Percentiles rank a stretch among this genome's conserved stretches.
phyloP scores from a whole-genome alignment of 2,888 invertebrate genomes.

The Leucozona laternaria region DNA sequence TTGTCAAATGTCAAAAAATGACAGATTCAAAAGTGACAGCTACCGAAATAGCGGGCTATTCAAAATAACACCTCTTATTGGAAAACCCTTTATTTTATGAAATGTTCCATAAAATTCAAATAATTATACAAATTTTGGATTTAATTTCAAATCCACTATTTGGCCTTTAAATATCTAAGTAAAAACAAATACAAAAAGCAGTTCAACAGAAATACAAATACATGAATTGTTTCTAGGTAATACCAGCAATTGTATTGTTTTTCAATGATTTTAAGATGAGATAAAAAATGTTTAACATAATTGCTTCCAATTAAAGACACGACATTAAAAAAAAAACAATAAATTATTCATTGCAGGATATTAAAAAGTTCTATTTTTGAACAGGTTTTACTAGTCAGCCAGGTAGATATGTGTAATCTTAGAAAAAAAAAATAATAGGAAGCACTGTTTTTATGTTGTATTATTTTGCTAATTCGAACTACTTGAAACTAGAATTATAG shows the following conservation, averaged over 20 bases:
- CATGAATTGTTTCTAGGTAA: background rate
- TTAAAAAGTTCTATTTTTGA: background rate
- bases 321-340: background rate
- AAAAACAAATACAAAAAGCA: background rate
- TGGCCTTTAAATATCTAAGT: background rate
- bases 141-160: too few relatives aligned
- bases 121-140: too few relatives aligned
- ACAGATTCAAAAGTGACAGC: too few relatives aligned
- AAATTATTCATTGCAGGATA: slow-evolving; percentile 1
- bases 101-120: too few relatives aligned
- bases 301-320: background rate
- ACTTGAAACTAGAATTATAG: background rate
- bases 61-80: too few relatives aligned
- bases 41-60: too few relatives aligned
- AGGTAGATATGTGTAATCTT: too few relatives aligned
- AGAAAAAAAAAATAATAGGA: too few relatives aligned
- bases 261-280: background rate
- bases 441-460: too few relatives aligned
- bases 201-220: background rate
- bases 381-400: background rate
- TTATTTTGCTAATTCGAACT: background rate
- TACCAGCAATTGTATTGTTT: background rate
- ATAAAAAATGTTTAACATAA: background rate
- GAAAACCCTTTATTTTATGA: too few relatives aligned
- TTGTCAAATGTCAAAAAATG: too few relatives aligned